Evolutionary conservation across 1,140 invertebrate genomes (phyloP).

Genomic region (Halictus rubicundus): DNA sequence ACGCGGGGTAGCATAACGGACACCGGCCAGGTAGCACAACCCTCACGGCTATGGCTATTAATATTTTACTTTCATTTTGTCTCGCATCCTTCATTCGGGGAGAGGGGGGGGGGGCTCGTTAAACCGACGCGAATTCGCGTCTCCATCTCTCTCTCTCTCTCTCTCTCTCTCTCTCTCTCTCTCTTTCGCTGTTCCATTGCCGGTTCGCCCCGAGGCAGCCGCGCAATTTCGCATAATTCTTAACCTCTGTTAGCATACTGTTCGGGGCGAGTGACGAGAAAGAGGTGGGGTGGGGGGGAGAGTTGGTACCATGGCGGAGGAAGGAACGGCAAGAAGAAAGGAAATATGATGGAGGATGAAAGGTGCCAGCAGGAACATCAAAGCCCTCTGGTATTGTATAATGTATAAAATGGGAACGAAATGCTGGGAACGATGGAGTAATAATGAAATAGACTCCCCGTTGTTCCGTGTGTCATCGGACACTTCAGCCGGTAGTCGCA

Average conservation of each 20-base stretch:
- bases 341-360: slow-evolving; percentile 18
- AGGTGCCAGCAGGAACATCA: slow-evolving; percentile 5
- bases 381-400: neutral
- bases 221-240: slow-evolving; percentile 41
- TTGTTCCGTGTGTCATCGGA: neutral
- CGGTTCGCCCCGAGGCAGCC: neutral
- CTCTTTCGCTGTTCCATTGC: slow-evolving; percentile 36
- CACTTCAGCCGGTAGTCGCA: neutral
- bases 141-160: neutral
- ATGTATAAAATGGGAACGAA: slow-evolving; percentile 21
- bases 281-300: too few relatives aligned
- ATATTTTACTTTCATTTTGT: slow-evolving; percentile 29
- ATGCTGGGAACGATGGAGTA: too few relatives aligned
- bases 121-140: slow-evolving; percentile 29
- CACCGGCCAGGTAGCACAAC: neutral
- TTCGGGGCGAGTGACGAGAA: too few relatives aligned
- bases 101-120: neutral
- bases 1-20: neutral
- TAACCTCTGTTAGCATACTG: slow-evolving; percentile 18
- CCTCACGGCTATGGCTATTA: slow-evolving; percentile 9
- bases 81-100: slow-evolving; percentile 12
- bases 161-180: slow-evolving; percentile 3
- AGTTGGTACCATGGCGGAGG: neutral
- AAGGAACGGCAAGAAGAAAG: slow-evolving; percentile 3
- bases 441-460: neutral